Percentiles rank a stretch among this genome's conserved stretches.
These are phyloP conservation scores for Bactericera cockerelli DNA, from an alignment of 1,140 invertebrate species.

Conservation along the genomic window DNA sequence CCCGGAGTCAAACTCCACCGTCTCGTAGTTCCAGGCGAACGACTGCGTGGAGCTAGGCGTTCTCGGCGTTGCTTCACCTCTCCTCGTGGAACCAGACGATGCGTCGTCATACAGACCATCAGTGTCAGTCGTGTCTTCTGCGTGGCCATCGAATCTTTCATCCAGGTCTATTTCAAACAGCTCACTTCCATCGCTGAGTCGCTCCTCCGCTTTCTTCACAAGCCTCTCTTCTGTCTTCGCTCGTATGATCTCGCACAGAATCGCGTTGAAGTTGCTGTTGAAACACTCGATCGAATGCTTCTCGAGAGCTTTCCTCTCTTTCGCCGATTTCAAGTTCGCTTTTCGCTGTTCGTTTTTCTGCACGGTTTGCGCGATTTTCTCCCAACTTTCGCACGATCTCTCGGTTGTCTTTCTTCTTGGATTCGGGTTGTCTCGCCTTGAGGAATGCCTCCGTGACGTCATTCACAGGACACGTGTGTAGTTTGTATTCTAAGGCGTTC, in stretches of 20 bases:
- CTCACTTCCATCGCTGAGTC: background rate
- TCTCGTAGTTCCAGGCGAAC: background rate
- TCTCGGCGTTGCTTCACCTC: too few relatives aligned
- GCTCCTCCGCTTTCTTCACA: background rate
- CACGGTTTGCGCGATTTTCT: too few relatives aligned
- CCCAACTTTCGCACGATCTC: too few relatives aligned
- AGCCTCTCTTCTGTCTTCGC: background rate
- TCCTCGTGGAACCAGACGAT: too few relatives aligned
- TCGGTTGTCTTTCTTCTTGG: too few relatives aligned
- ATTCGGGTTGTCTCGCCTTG: too few relatives aligned
- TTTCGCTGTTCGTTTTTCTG: too few relatives aligned
- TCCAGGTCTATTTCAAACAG: background rate
- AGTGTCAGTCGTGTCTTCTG: too few relatives aligned
- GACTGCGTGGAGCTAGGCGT: too few relatives aligned
- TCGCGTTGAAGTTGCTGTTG: slow-evolving; percentile 1
- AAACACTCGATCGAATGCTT: background rate
- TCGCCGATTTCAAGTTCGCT: background rate
- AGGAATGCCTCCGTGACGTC: too few relatives aligned
- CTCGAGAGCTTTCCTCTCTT: background rate
- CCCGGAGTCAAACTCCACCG: background rate
- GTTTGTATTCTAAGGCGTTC: background rate
- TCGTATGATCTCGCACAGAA: background rate
- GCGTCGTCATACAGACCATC: too few relatives aligned
- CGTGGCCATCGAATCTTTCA: background rate
- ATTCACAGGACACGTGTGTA: background rate